Percentiles rank a stretch among this genome's conserved stretches.
These are phyloP conservation scores for Hucho hucho DNA, from an alignment of 2,113 vertebrate species.

Conservation along the genomic window DNA sequence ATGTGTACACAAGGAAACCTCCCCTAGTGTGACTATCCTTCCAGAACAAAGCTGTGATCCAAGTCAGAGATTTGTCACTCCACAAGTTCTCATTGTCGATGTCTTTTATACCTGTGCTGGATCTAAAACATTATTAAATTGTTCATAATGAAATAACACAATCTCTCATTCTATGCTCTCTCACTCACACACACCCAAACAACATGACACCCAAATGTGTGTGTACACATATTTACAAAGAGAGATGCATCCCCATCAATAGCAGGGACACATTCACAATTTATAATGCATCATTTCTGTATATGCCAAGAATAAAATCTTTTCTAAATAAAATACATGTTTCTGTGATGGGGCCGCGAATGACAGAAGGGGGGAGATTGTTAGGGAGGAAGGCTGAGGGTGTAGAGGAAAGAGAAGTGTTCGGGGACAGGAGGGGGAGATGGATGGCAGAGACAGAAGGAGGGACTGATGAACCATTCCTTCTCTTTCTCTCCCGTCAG, in stretches of 20 bases:
- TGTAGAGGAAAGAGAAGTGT: conserved; percentile 41
- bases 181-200: conserved; percentile 22
- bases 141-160: conserved; percentile 28
- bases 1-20: background rate
- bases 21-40: background rate
- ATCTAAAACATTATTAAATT: conserved; percentile 38
- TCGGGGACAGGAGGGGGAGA: conserved; percentile 16
- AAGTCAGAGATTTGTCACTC: conserved; percentile 31
- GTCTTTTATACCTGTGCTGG: conserved; percentile 37
- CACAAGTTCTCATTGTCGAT: conserved; percentile 57
- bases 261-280: conserved; percentile 54
- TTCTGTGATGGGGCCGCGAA: conserved; percentile 33
- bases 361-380: conserved; percentile 40
- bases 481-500: conserved; percentile 28
- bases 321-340: conserved; percentile 82
- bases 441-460: conserved; percentile 5
- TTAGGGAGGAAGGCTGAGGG: conserved; percentile 48
- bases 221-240: conserved; percentile 81
- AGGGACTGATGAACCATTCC: conserved; percentile 35
- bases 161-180: background rate
- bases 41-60: background rate
- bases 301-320: conserved; percentile 81
- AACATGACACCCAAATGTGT: conserved; percentile 71
- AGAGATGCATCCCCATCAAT: conserved; percentile 54
- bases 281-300: conserved; percentile 79